These are phyloP conservation scores for Mirounga angustirostris DNA, from an alignment of 2,113 vertebrate species.

Conservation along the genomic window DNA sequence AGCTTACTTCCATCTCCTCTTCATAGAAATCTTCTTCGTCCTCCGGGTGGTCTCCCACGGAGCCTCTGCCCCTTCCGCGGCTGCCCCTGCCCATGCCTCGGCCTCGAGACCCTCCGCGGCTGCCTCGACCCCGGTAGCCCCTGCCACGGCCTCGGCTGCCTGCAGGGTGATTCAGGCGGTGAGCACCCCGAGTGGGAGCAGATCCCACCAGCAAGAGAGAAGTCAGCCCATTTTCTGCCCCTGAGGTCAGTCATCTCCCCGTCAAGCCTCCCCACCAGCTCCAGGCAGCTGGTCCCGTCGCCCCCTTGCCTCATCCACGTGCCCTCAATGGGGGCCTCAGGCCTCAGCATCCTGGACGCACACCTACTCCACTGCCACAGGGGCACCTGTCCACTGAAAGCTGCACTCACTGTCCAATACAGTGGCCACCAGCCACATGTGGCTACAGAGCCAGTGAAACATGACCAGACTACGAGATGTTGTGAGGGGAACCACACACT, in stretches of 20 bases:
- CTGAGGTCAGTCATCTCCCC: not conserved
- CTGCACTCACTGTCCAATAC: no score
- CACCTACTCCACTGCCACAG: not conserved
- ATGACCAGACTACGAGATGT: not conserved
- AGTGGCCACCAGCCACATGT: not conserved
- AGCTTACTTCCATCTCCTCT: slow-evolving; percentile 88
- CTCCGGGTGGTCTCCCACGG: slow-evolving; percentile 89
- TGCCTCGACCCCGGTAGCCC: slow-evolving; percentile 92
- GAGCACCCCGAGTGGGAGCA: not conserved
- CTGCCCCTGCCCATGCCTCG: slow-evolving; percentile 87
- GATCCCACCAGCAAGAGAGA: not conserved
- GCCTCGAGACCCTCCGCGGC: slow-evolving; percentile 91
- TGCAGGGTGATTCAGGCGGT: slow-evolving; percentile 64
- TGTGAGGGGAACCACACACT: not conserved
- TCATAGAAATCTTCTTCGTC: slow-evolving; percentile 91
- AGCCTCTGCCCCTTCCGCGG: slow-evolving; percentile 87
- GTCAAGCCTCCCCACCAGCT: not conserved
- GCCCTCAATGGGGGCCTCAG: not conserved
- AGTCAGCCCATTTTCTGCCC: not conserved
- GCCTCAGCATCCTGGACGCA: not conserved
- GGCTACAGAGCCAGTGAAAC: not conserved
- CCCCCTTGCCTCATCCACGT: not conserved
- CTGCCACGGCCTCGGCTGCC: slow-evolving; percentile 91
- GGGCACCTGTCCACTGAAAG: not conserved
- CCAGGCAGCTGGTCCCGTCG: not conserved